Base-by-base conservation (phyloP, 2,797 vertebrate genomes). In the Erethizon dorsatum region DNA sequence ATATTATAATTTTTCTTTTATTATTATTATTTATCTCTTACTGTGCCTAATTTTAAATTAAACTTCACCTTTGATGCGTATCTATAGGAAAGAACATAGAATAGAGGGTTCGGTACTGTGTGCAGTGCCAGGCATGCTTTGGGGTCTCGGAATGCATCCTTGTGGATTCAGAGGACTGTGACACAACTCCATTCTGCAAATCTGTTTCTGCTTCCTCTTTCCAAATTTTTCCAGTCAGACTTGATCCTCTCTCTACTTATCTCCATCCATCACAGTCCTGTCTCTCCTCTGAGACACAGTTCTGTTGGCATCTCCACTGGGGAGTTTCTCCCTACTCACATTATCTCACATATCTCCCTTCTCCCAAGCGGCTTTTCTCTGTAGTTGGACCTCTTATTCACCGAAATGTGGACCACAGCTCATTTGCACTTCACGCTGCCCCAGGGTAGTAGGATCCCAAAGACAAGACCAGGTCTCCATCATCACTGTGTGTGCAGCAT, bases 131-230 rank as follows among this genome's bases (percentile, higher is more conserved):
- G 15, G 47, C 37, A 47, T 45, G 22, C 20, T 37, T 28, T 65
- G 79, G 57, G 56, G 28, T 22, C 69, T 56, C 56, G 11, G 24
- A 57, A 12, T 6, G 9, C 5, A 52, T 37, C 59, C 57, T 47
- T 3, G 11, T n/a, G 17, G 26, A 18, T 33, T 5, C 59, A 2
- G 26, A n/a, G 13, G n/a, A 28, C 9, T 33, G 2, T 1, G 0
- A 14, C 10, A 6, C 1, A 65, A 0, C 52, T 63, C 77, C 28
- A 14, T 54, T 56, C 69, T 33, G 33, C 63, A 28, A 24, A n/a
- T 8, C 0, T 15, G 7, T 12, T 5, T 41, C 41, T 5, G 15
- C 63, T 24, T 22, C 37, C 50, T 24, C 28, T 6, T 50, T 77
- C 65, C 4, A 2, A 41, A 18, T 37, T 33, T 77, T 22, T 22